phyloP scores from a whole-genome alignment of 2,888 invertebrate genomes.

The Notocelia uddmanniana region DNA sequence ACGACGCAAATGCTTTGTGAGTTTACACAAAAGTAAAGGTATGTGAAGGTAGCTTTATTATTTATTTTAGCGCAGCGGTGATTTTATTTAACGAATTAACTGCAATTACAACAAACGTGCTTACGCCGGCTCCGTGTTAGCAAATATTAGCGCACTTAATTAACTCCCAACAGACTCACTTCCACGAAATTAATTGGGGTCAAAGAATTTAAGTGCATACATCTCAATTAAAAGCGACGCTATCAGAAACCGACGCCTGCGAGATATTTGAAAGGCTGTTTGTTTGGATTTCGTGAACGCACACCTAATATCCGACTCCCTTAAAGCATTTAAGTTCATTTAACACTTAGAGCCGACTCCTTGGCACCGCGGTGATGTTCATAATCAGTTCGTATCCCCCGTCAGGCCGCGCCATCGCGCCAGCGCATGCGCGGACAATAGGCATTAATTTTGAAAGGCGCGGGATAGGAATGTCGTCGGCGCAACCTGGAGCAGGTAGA shows the following conservation, averaged over 20 bases:
- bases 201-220: conserved; percentile 83
- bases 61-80: conserved; percentile 27
- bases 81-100: conserved; percentile 50
- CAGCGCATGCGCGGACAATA: conserved; percentile 70
- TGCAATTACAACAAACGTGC: conserved; percentile 57
- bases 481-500: conserved; percentile 77
- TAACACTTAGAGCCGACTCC: too few relatives aligned
- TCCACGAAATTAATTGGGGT: conserved; percentile 84
- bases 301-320: conserved; percentile 20
- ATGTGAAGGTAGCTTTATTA: conserved; percentile 37
- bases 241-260: conserved; percentile 61
- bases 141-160: conserved; percentile 80
- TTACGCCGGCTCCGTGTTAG: conserved; percentile 62
- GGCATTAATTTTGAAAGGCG: conserved; percentile 81
- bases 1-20: neutral
- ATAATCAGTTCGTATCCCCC: conserved; percentile 54
- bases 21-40: conserved; percentile 19
- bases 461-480: conserved; percentile 80
- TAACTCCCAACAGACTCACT: conserved; percentile 75
- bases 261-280: conserved; percentile 54
- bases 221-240: conserved; percentile 77
- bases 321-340: too few relatives aligned
- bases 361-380: conserved; percentile 51
- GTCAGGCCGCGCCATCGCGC: conserved; percentile 35
- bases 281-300: conserved; percentile 39